phyloP scores from a whole-genome alignment of 2,797 vertebrate genomes.

The Helostoma temminkii region DNA sequence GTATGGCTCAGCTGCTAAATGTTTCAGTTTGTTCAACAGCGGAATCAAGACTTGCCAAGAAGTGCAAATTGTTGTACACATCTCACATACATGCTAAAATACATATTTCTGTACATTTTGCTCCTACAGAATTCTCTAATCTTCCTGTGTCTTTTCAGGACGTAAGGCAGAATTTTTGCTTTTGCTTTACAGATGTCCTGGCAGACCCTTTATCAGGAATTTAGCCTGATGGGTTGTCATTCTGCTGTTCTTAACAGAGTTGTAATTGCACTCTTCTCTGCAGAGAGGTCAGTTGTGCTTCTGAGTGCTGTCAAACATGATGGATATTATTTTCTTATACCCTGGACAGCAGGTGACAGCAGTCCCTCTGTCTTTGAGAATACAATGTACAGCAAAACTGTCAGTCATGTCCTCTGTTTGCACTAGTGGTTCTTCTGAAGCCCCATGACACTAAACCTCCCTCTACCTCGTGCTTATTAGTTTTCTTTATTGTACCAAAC shows the following conservation, averaged over 20 bases:
- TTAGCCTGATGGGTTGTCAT: constrained; percentile 34
- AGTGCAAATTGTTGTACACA: too few species aligned
- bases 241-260: constrained; percentile 36
- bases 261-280: constrained; percentile 61
- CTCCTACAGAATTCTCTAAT: not conserved
- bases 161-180: constrained; percentile 2
- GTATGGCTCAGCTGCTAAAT: not conserved
- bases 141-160: too few species aligned
- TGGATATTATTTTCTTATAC: constrained; percentile 54
- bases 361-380: constrained; percentile 53
- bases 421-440: constrained; percentile 43
- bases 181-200: not conserved
- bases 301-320: constrained; percentile 63
- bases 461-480: constrained; percentile 39
- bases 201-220: not conserved
- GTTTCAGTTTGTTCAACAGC: not conserved
- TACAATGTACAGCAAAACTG: constrained; percentile 33
- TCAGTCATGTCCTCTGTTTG: constrained; percentile 52
- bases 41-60: too few species aligned
- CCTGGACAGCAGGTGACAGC: constrained; percentile 60
- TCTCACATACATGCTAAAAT: not conserved
- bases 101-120: not conserved
- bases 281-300: constrained; percentile 50
- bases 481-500: constrained; percentile 21
- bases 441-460: constrained; percentile 20